Base-by-base conservation (phyloP, 2,888 invertebrate species). In the Cerceris ruficornis region DNA sequence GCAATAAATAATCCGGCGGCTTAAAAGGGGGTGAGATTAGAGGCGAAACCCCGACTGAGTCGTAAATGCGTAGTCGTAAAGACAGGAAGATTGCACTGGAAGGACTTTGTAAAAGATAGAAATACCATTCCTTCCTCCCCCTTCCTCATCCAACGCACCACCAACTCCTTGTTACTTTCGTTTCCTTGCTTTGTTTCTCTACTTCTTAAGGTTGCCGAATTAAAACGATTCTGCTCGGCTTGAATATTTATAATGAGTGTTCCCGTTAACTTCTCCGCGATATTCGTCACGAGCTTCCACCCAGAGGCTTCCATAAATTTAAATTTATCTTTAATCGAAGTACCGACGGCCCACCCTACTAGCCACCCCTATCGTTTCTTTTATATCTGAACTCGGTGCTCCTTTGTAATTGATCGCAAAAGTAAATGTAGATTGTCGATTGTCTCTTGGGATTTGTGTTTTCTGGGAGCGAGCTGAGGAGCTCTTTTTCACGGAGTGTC, bases 41-140 rank as follows among this genome's bases (percentile, higher is more conserved):
- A 72, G 66, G 55, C 6, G 70, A 58, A 66, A 17, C 15, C 61
- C 41, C 55, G 15, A 8, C 8, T n/a, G 55, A 46, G 11, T 50
- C 39, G 55, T 41, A 49, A 11, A 66, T 57, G 49, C 60, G 55
- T 43, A n/a, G 28, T 14, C 61, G 62, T 67, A 73, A 67, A 73
- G 67, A 62, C 41, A 41, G 50, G 62, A 73, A 73, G 67, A 73
- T 73, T 72, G 66, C 75, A 46, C 13, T 43, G 55, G 52, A 62
- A 17, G 14, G 61, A 14, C 57, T 28, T 7, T 41, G 15, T n/a
- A 41, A 62, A 58, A 67, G 58, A 57, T 57, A 52, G 42, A 61
- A 52, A 41, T 50, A 42, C 59, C 50, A 43, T 61, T 50, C 54
- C 61, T 54, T 8, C 5, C 17, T 39, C 55, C 14, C 39, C 50